These are phyloP conservation scores for Suricata suricatta DNA, from an alignment of 2,113 vertebrate species.

Conservation along the genomic window DNA sequence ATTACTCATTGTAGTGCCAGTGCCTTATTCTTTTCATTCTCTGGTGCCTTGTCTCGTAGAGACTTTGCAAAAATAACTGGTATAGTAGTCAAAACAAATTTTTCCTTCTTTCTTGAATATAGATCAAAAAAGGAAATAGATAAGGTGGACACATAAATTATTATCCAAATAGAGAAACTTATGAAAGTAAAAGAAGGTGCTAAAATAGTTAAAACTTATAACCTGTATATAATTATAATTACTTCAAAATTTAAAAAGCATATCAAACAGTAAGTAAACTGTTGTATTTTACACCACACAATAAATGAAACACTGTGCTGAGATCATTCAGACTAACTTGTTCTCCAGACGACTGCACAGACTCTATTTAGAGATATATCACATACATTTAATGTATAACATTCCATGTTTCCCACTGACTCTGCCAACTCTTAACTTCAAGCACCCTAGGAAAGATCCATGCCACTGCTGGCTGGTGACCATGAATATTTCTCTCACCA, in stretches of 20 bases:
- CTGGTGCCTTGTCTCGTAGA: background rate
- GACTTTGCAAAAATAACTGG: background rate
- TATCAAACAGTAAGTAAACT: background rate
- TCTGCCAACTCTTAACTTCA: constrained; percentile 9
- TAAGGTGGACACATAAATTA: constrained; percentile 2
- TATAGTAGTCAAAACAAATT: background rate
- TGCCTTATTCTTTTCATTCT: background rate
- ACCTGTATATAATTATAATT: background rate
- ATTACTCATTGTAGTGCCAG: background rate
- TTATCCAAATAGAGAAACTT: constrained; percentile 38
- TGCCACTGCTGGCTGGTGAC: background rate
- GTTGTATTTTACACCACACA: background rate
- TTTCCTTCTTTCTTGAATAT: constrained; percentile 15
- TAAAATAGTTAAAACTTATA: constrained; percentile 21
- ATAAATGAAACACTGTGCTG: background rate
- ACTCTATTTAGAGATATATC: background rate
- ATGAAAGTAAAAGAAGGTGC: background rate
- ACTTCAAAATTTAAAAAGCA: background rate
- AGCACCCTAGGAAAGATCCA: background rate
- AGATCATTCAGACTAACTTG: constrained; percentile 7
- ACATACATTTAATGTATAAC: background rate
- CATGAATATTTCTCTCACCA: background rate
- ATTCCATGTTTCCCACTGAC: background rate
- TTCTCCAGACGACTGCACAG: background rate
- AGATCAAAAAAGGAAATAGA: background rate